Base-by-base conservation (phyloP, 2,888 invertebrate species). In the Sinodicranocentrus sp. region DNA sequence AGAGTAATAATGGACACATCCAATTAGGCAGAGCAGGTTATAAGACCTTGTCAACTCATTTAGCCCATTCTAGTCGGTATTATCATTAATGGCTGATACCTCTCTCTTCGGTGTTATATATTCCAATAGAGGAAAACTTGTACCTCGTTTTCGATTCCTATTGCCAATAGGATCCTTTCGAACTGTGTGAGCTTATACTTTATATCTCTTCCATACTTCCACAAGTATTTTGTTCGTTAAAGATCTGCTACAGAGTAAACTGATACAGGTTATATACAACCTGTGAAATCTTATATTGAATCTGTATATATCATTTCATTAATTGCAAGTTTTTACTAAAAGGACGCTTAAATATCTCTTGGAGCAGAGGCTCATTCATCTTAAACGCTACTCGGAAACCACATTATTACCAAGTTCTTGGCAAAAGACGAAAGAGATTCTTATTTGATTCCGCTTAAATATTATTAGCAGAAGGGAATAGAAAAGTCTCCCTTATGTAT, bases 31-130 rank as follows among this genome's bases (percentile, higher is more conserved):
- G 85, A 82, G 83, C 78, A 86, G 86, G 82, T 79, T 85, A 80
- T 73, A 85, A 87, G 86, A 87, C 86, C 87, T 87, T 87, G 87
- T 87, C 87, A 87, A 84, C 87, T 87, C 83, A 84, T 85, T 87
- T 87, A 87, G 82, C 85, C 79, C 84, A 72, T 77, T 85, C 67
- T 71, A 67, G 52, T 63, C 72, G 54, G 43, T 54, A 79, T 79
- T 63, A 79, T 78, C 61, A 70, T 70, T 63, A 72, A 63, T 54
- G 52, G 52, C 33, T 6, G 33, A n/a, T n/a, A n/a, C n/a, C n/a
- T n/a, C n/a, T n/a, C n/a, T 71, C 2, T 68, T 52, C n/a, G n/a
- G 15, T 44, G 43, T 43, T 43, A 43, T n/a, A n/a, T n/a, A n/a
- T n/a, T n/a, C n/a, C n/a, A n/a, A n/a, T n/a, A n/a, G n/a, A n/a